Percentiles rank a stretch among this genome's conserved stretches.
These are phyloP conservation scores for Dicyrtoma fusca DNA, from an alignment of 2,888 invertebrate species.

Conservation along the genomic window DNA sequence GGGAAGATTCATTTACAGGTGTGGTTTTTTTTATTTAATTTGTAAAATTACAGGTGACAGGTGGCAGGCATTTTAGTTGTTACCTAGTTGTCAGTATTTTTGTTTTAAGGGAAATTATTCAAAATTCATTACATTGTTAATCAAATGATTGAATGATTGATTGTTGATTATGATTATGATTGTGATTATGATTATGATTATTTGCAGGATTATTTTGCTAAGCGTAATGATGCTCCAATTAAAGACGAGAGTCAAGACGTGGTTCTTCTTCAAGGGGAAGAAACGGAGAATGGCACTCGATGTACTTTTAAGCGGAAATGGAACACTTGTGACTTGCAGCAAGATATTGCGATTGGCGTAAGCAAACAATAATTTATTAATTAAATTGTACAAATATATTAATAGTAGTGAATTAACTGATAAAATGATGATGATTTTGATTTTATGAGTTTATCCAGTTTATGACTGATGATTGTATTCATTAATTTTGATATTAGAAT, in stretches of 20 bases:
- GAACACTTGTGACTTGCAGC: constrained; percentile 58
- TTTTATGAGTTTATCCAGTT: too few relatives aligned
- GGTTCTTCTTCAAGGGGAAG: constrained; percentile 55
- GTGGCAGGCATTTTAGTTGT: background rate
- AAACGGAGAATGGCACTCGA: constrained; percentile 58
- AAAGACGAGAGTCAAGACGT: constrained; percentile 58
- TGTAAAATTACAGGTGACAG: background rate
- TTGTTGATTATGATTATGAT: background rate
- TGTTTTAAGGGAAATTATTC: too few relatives aligned
- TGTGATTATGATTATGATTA: background rate
- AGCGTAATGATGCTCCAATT: constrained; percentile 53
- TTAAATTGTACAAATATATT: too few relatives aligned
- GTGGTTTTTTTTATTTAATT: background rate
- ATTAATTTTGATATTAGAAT: too few relatives aligned
- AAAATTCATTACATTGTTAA: too few relatives aligned
- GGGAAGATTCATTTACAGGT: constrained; percentile 36
- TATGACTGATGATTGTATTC: too few relatives aligned
- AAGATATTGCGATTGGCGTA: constrained; percentile 30
- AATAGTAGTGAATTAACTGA: too few relatives aligned
- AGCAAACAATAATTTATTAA: too few relatives aligned
- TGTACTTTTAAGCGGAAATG: constrained; percentile 58
- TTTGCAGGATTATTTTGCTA: constrained; percentile 58
- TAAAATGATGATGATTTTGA: too few relatives aligned
- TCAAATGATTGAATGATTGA: too few relatives aligned
- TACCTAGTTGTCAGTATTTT: background rate